Evolutionary conservation across 1,140 invertebrate genomes (phyloP).

Genomic region (Orchesella cincta): DNA sequence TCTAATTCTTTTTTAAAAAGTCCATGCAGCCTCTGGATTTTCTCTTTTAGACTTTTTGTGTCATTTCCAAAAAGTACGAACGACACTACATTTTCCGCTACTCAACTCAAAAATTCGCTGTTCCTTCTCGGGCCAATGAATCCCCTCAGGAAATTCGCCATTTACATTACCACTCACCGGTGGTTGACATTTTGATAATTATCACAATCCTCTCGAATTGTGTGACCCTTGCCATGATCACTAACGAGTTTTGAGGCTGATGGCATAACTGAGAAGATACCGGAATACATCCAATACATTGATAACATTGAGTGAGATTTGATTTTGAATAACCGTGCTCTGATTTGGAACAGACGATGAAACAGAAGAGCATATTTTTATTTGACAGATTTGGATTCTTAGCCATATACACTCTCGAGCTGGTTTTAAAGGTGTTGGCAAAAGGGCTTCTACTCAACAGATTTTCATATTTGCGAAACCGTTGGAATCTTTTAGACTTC

Average conservation of each 20-base stretch:
- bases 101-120: slow-evolving; percentile 86
- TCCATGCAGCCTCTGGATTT: no score
- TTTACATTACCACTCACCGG: slow-evolving; percentile 88
- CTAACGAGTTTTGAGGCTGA: slow-evolving; percentile 24
- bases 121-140: slow-evolving; percentile 92
- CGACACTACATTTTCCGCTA: slow-evolving; percentile 95
- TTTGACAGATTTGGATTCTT: no score
- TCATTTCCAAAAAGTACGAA: slow-evolving; percentile 85
- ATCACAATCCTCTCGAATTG: slow-evolving; percentile 92
- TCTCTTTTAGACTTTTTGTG: slow-evolving; percentile 97
- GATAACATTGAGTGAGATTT: slow-evolving; percentile 1
- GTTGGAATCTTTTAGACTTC: slow-evolving; percentile 97
- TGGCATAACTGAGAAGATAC: neutral
- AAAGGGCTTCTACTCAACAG: slow-evolving; percentile 93
- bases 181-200: slow-evolving; percentile 95
- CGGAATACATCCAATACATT: neutral
- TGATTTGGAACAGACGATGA: no score
- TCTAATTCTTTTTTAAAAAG: no score
- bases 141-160: slow-evolving; percentile 75
- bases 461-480: slow-evolving; percentile 91
- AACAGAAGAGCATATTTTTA: no score
- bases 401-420: slow-evolving; percentile 90
- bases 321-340: no score
- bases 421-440: slow-evolving; percentile 90
- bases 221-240: slow-evolving; percentile 88